These are phyloP conservation scores for Oncorhynchus tshawytscha DNA, from an alignment of 2,113 vertebrate genomes.

Conservation along the genomic window DNA sequence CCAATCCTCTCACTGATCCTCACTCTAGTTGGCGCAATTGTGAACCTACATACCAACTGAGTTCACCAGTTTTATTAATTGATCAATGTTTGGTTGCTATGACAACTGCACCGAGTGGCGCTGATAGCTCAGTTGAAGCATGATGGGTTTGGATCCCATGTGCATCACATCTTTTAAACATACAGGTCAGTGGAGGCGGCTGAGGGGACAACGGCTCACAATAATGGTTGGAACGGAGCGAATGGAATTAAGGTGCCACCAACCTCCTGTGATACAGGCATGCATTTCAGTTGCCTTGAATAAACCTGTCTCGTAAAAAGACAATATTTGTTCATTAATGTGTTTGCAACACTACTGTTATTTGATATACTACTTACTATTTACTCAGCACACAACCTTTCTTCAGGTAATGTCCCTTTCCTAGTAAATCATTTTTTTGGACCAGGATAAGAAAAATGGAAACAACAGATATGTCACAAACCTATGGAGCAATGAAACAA, in stretches of 20 bases:
- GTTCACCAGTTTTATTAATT: not conserved
- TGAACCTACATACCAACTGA: slow-evolving; percentile 1
- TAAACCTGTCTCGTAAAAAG: not conserved
- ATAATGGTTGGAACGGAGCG: too few relatives aligned
- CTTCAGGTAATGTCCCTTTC: too few relatives aligned
- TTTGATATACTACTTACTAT: not conserved
- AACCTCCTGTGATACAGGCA: not conserved
- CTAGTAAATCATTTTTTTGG: too few relatives aligned
- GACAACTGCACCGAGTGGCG: slow-evolving; percentile 9
- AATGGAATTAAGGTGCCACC: too few relatives aligned
- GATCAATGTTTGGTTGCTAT: slow-evolving; percentile 50
- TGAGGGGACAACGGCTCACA: too few relatives aligned
- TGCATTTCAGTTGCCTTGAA: not conserved
- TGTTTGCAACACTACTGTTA: too few relatives aligned
- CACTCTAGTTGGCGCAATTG: not conserved
- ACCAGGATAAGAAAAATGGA: too few relatives aligned
- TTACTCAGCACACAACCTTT: not conserved
- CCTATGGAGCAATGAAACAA: not conserved
- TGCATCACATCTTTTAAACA: too few relatives aligned
- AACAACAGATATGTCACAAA: not conserved
- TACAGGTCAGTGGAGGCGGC: too few relatives aligned
- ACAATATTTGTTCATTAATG: too few relatives aligned
- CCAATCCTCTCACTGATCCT: slow-evolving; percentile 9
- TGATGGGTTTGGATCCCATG: too few relatives aligned
- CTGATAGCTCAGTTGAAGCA: too few relatives aligned